A percentile compares a stretch with the other conserved stretches of the same genome.
Evolutionary conservation across 92 coral and sea anemone species (phyloP).

Genomic region (Anthopleura xanthogrammica): DNA sequence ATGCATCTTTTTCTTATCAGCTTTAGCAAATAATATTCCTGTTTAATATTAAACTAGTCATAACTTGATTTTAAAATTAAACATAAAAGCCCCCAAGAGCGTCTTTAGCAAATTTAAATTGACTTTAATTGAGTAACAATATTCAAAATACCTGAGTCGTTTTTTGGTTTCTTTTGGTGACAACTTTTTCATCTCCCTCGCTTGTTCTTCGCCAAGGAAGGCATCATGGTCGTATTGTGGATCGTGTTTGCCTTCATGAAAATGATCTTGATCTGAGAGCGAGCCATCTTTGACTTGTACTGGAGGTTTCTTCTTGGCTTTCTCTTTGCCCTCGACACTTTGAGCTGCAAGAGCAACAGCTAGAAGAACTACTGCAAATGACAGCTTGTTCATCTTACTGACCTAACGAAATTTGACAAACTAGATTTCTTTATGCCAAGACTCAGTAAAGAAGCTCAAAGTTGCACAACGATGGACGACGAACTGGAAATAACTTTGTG

Average conservation of each 20-base stretch:
- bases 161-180: conserved; percentile 45
- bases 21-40: too few species aligned
- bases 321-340: not conserved
- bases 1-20: too few species aligned
- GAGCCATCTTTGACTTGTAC: conserved; percentile 17
- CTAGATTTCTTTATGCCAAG: not conserved
- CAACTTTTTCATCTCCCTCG: conserved; percentile 39
- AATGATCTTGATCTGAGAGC: conserved; percentile 46
- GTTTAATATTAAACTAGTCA: too few species aligned
- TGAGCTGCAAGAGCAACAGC: not conserved
- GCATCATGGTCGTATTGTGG: conserved; percentile 70
- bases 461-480: not conserved
- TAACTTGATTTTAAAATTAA: too few species aligned
- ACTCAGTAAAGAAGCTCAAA: not conserved
- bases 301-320: conserved; percentile 27
- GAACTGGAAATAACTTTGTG: not conserved
- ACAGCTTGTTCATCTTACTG: conserved; percentile 2
- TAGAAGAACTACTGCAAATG: conserved; percentile 1
- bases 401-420: not conserved
- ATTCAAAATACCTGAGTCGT: conserved; percentile 54
- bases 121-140: not conserved
- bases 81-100: too few species aligned
- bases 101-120: not conserved
- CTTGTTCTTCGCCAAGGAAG: conserved; percentile 71
- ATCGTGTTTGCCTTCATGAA: conserved; percentile 48